These are phyloP conservation scores for Drosophila erecta DNA, from an alignment of 1,140 invertebrate species.

Conservation along the genomic window DNA sequence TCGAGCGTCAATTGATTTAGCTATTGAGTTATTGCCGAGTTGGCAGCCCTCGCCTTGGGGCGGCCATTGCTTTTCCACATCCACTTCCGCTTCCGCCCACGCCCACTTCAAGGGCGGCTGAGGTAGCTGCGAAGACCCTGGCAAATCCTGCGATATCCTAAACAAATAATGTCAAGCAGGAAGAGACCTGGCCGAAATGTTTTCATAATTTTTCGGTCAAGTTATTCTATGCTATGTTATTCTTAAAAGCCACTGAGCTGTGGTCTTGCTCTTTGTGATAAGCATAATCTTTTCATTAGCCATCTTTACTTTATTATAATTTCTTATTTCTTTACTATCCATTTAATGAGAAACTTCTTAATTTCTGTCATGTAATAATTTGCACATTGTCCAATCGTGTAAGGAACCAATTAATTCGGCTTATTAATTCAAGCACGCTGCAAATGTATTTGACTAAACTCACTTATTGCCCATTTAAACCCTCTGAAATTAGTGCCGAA, in stretches of 20 bases:
- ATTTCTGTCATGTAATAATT: too few species aligned
- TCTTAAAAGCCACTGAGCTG: not conserved
- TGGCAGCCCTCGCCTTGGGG: slow-evolving; percentile 3
- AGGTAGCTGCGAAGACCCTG: slow-evolving; percentile 1
- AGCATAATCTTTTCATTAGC: too few species aligned
- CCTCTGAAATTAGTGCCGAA: not conserved
- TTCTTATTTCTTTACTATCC: too few species aligned
- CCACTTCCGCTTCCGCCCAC: not conserved
- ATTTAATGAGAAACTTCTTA: too few species aligned
- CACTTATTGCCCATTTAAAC: not conserved
- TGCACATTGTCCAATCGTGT: too few species aligned
- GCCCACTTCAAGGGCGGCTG: slow-evolving; percentile 4
- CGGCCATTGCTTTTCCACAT: not conserved
- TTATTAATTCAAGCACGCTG: not conserved
- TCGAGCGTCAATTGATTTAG: slow-evolving; percentile 70
- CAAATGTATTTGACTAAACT: not conserved
- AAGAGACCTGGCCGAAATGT: not conserved
- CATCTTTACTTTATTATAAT: too few species aligned
- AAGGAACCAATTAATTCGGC: not conserved
- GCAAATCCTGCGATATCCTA: slow-evolving; percentile 15
- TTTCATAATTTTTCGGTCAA: slow-evolving; percentile 1
- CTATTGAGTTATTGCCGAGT: slow-evolving; percentile 64
- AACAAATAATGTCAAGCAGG: slow-evolving; percentile 14
- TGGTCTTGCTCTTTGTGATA: not conserved
- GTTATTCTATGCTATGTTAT: not conserved